Evolutionary conservation across 2,797 vertebrate species (phyloP).

Genomic region (Cryptoblepharus egeriae): DNA sequence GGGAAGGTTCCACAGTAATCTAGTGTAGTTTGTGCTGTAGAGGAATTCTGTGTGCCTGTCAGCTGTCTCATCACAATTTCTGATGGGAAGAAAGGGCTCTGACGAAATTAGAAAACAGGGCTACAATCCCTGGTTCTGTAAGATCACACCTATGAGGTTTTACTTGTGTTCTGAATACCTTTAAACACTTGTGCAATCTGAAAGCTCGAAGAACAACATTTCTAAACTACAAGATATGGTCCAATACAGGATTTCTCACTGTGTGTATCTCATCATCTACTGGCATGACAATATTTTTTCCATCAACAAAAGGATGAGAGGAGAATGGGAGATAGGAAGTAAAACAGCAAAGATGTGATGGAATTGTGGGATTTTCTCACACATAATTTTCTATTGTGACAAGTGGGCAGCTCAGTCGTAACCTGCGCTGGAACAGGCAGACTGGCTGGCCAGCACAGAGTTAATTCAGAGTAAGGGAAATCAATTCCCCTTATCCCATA

Average conservation of each 20-base stretch:
- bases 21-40: not conserved
- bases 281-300: not conserved
- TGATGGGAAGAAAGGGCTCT: not conserved
- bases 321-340: not conserved
- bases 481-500: too few relatives aligned
- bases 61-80: not conserved
- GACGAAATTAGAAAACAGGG: not conserved
- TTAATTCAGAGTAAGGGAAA: too few relatives aligned
- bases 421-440: too few relatives aligned
- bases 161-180: not conserved
- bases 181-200: not conserved
- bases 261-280: not conserved
- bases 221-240: not conserved
- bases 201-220: not conserved
- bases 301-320: not conserved
- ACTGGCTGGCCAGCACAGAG: too few relatives aligned
- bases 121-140: not conserved
- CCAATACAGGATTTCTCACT: not conserved
- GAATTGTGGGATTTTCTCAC: not conserved
- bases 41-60: not conserved
- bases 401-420: not conserved
- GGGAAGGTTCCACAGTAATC: not conserved
- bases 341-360: not conserved
- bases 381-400: not conserved
- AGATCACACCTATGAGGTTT: not conserved